Percentiles rank a stretch among this genome's conserved stretches.
These are phyloP conservation scores for Scaptomyza graminum DNA, from an alignment of 1,140 invertebrate species.

Conservation along the genomic window DNA sequence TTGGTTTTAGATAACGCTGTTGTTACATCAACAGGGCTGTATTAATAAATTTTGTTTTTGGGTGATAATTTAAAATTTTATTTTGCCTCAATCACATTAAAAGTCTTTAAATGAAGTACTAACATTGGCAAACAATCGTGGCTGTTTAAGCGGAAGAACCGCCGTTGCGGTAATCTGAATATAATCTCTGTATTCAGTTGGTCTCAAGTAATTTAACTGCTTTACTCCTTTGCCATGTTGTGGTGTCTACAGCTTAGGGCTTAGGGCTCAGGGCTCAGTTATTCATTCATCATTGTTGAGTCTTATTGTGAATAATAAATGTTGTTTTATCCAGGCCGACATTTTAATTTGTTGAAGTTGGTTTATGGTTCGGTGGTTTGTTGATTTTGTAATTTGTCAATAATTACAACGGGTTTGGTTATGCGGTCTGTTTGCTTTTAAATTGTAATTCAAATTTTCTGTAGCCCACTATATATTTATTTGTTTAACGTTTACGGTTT, in stretches of 20 bases:
- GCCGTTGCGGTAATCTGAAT: slow-evolving; percentile 43
- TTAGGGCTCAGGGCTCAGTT: slow-evolving; percentile 4
- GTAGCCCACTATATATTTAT: background rate
- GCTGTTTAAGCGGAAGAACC: slow-evolving; percentile 19
- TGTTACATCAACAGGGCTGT: no score
- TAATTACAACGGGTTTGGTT: slow-evolving; percentile 58
- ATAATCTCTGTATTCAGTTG: slow-evolving; percentile 38
- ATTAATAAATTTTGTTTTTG: no score
- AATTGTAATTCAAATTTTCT: slow-evolving; percentile 31
- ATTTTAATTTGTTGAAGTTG: slow-evolving; percentile 70
- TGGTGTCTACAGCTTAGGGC: background rate
- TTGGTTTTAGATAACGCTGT: no score
- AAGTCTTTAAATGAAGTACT: background rate
- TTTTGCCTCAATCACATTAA: background rate
- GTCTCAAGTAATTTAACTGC: slow-evolving; percentile 38
- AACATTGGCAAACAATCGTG: slow-evolving; percentile 17
- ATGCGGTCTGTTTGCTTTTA: slow-evolving; percentile 56
- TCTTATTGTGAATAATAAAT: slow-evolving; percentile 66
- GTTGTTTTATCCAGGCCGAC: slow-evolving; percentile 62
- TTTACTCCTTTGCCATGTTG: slow-evolving; percentile 30
- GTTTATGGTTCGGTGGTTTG: slow-evolving; percentile 63
- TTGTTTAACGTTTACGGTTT: slow-evolving; percentile 9
- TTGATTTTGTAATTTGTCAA: slow-evolving; percentile 72
- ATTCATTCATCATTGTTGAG: slow-evolving; percentile 64
- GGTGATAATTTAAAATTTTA: background rate